Percentiles rank a stretch among this genome's conserved stretches.
These are phyloP conservation scores for Strix aluco DNA, from an alignment of 2,113 vertebrate genomes.

Conservation along the genomic window DNA sequence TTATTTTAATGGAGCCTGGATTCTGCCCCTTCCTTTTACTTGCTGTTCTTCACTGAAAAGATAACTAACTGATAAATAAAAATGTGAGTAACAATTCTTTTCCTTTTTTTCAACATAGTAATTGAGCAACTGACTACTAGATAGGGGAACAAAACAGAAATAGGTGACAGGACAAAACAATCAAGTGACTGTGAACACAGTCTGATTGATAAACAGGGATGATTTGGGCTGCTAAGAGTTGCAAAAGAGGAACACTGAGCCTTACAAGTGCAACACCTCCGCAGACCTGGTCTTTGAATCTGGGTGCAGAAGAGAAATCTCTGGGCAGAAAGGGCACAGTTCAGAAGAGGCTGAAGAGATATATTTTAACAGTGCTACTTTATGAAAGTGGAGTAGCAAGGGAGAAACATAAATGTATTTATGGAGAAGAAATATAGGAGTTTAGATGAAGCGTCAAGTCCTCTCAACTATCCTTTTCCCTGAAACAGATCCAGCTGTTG, in stretches of 20 bases:
- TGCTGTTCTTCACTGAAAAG: neutral
- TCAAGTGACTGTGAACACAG: neutral
- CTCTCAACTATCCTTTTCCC: neutral
- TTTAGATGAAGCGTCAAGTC: neutral
- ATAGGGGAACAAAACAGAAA: neutral
- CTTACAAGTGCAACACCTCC: fast-evolving
- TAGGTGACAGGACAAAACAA: neutral
- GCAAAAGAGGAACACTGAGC: fast-evolving
- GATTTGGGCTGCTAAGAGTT: neutral
- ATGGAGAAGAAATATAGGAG: neutral
- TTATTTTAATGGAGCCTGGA: neutral
- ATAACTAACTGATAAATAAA: neutral
- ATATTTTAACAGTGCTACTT: neutral
- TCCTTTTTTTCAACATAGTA: neutral
- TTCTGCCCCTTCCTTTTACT: neutral
- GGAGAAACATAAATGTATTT: neutral
- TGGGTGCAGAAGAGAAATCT: neutral
- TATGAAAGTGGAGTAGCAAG: neutral
- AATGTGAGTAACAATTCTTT: neutral
- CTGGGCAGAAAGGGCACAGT: neutral
- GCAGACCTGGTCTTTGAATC: neutral
- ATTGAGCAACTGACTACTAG: neutral
- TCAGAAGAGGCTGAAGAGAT: neutral
- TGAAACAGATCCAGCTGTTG: neutral
- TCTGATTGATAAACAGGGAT: neutral